Evolutionary conservation across 2,797 vertebrate genomes (phyloP).

Genomic region (Hephaestus fuliginosus): DNA sequence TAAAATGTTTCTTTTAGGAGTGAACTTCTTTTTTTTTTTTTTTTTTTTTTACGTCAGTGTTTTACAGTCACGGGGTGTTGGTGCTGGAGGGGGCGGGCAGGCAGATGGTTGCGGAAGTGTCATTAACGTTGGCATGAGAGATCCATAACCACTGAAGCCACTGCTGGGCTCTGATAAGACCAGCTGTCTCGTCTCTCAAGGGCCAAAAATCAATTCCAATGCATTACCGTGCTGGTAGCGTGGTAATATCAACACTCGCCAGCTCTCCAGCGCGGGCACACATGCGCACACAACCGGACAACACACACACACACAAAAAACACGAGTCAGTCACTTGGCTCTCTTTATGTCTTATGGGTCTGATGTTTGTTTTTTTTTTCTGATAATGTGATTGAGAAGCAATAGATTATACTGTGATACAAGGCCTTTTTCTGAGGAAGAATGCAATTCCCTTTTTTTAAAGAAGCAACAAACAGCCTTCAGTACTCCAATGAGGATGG

Average conservation of each 20-base stretch:
- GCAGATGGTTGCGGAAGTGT: conserved; percentile 31
- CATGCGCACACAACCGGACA: conserved; percentile 17
- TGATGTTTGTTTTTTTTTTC: conserved; percentile 46
- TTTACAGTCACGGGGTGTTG: conserved; percentile 37
- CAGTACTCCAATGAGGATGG: conserved; percentile 37
- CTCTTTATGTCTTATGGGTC: conserved; percentile 52
- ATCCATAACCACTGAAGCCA: conserved; percentile 69
- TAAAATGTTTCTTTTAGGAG: conserved; percentile 35
- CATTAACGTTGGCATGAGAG: conserved; percentile 56
- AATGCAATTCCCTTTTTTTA: conserved; percentile 49
- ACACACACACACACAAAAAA: conserved; percentile 10
- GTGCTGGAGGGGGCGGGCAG: conserved; percentile 4
- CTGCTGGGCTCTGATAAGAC: conserved; percentile 69
- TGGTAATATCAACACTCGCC: conserved; percentile 42
- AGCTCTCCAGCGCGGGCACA: conserved; percentile 31
- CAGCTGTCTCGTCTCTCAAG: conserved; percentile 66
- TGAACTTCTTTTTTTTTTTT: not conserved
- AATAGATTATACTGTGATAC: conserved; percentile 76
- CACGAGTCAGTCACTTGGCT: conserved; percentile 21
- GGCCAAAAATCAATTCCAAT: conserved; percentile 70
- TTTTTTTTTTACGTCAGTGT: conserved; percentile 38
- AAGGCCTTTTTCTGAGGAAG: conserved; percentile 51
- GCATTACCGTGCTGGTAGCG: conserved; percentile 52
- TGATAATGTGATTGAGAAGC: conserved; percentile 69
- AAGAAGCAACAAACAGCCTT: conserved; percentile 45